Conservation (phyloP, 2,113 vertebrate species). For the Platysteira castanea region DNA sequence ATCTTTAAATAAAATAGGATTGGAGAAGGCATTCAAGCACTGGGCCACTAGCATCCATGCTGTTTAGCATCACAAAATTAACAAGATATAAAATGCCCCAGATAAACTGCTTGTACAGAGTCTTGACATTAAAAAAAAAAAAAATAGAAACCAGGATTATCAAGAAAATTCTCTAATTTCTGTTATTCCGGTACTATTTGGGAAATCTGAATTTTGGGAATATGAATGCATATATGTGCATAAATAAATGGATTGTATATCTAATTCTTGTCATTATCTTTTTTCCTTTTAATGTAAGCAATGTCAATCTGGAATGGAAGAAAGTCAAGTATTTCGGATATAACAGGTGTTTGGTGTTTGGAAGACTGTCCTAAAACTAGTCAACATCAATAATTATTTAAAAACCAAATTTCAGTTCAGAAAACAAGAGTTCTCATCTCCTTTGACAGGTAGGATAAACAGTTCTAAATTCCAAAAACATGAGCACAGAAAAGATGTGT, state of each 20-base stretch:
- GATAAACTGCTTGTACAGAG: background rate
- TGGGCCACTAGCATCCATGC: background rate
- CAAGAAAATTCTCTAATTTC: background rate
- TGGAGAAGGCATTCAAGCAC: background rate
- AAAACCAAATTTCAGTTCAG: background rate
- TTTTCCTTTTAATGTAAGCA: background rate
- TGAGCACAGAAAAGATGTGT: background rate
- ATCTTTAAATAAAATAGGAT: background rate
- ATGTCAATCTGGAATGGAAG: background rate
- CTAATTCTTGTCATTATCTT: background rate
- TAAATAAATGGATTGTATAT: background rate
- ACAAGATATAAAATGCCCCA: background rate
- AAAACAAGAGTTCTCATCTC: background rate
- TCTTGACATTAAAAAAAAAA: background rate
- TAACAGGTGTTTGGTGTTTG: background rate
- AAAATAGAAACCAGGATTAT: rapidly evolving
- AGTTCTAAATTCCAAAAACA: background rate
- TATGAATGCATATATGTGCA: background rate
- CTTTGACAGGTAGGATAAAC: background rate
- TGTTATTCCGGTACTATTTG: background rate
- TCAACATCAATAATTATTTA: background rate
- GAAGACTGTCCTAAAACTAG: background rate
- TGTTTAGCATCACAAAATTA: background rate
- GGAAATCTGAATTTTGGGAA: background rate
- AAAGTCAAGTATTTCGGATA: background rate